Base-by-base conservation (phyloP, 1,140 invertebrate species). In the Drosophila orena region DNA sequence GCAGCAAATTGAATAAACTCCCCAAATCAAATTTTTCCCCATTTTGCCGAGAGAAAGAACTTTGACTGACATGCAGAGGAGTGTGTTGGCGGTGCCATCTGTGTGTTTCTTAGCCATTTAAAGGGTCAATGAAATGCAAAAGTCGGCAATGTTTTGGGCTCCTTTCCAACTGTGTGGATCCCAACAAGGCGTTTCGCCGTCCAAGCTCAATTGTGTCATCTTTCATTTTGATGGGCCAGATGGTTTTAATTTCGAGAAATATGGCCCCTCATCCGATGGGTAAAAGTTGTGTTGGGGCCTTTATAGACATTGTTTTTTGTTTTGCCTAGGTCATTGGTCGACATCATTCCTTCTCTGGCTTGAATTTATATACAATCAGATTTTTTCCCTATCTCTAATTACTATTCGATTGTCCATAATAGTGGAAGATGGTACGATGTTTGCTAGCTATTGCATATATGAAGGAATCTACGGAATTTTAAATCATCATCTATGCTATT, bases 51-150 rank as follows among this genome's bases (percentile, higher is more conserved):
- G 64, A 55, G 37, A 43, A 68, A 69, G 66, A 56, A 70, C 66
- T 56, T 69, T 53, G 77, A 79, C 80, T 76, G 71, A 72, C 77
- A 62, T 76, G 81, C 59, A 59, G 60, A 42, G 49, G 30, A 22
- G 37, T 37, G 37, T 62, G 49, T 44, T 37, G 38, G 55, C 49
- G 49, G 47, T 68, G 54, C 44, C 61, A 69, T 55, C 65, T 56
- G 68, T 64, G 62, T 76, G 37, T 64, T 78, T 83, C 70, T 65
- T 68, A 68, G 71, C 79, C 68, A 88, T 88, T 88, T 89, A 88
- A 88, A 89, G 64, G 83, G 83, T 88, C 83, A 88, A 88, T 88
- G 83, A 88, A 89, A 88, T 88, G 83, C 83, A 88, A 79, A 79
- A 52, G 68, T 69, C 58, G 64, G 44, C 64, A 65, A 42, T 68